Conservation (phyloP, 2,797 vertebrate species). For the Paramormyrops hopkinsi region DNA sequence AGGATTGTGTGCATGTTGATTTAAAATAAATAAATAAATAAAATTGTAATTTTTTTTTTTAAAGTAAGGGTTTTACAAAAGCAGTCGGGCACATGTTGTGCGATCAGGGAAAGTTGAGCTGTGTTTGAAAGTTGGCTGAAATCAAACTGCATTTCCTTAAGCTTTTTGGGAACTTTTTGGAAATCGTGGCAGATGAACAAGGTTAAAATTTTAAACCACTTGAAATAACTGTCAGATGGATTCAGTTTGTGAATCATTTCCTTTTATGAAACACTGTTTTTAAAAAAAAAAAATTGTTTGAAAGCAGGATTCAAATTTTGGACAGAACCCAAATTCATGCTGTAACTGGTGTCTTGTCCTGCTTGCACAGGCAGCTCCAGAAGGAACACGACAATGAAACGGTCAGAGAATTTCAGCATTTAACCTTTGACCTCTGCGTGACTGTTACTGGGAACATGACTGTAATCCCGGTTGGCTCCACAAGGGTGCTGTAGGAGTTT, state of each 20-base stretch:
- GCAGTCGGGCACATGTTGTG: not conserved
- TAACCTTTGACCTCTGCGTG: not conserved
- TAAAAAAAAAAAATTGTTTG: not conserved
- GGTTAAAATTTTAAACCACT: not conserved
- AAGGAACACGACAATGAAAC: not conserved
- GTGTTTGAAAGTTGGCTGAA: not conserved
- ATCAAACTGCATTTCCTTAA: not conserved
- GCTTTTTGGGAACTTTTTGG: not conserved
- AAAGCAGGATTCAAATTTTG: not conserved
- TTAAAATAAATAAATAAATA: not conserved
- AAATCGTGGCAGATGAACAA: not conserved
- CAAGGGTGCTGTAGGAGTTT: not conserved
- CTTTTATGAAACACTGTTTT: not conserved
- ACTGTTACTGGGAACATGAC: not conserved
- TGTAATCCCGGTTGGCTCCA: not conserved
- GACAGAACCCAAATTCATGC: not conserved
- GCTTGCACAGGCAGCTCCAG: not conserved
- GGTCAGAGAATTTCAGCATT: not conserved
- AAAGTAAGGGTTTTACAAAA: not conserved
- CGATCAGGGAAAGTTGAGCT: not conserved
- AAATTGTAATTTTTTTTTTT: not conserved
- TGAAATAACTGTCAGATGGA: not conserved
- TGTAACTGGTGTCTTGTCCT: not conserved
- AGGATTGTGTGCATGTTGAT: not conserved
- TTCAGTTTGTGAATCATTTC: not conserved